Evolutionary conservation across 2,797 vertebrate species (phyloP).

Genomic region (Acipenser ruthenus): DNA sequence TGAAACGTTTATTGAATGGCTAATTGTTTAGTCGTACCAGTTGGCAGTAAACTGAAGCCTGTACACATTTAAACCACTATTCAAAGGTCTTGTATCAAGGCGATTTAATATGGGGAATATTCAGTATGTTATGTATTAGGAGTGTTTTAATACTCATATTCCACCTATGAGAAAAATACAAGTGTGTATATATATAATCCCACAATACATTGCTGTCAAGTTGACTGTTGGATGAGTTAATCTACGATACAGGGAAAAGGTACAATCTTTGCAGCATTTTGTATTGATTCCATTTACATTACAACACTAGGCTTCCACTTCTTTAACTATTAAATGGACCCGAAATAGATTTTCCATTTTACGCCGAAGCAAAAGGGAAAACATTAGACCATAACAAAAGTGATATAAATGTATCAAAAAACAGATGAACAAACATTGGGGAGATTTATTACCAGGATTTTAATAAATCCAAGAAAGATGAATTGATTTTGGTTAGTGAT

Average conservation of each 20-base stretch:
- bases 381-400: slow-evolving; percentile 95
- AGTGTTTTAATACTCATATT: no score
- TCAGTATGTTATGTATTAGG: no score
- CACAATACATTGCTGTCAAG: slow-evolving; percentile 55
- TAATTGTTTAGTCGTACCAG: no score
- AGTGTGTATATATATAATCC: not conserved
- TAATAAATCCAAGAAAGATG: slow-evolving; percentile 94
- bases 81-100: no score
- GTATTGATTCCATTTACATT: slow-evolving; percentile 67
- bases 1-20: no score
- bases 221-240: slow-evolving; percentile 61
- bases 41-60: no score
- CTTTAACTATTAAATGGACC: slow-evolving; percentile 95
- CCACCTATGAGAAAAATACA: no score
- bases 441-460: slow-evolving; percentile 96
- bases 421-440: slow-evolving; percentile 99
- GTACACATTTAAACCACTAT: no score
- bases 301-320: slow-evolving; percentile 74
- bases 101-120: no score
- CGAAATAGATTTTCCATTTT: slow-evolving; percentile 98
- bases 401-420: slow-evolving; percentile 98
- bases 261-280: slow-evolving; percentile 66
- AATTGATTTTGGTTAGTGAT: slow-evolving; percentile 99
- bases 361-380: slow-evolving; percentile 85
- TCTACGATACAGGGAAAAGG: slow-evolving; percentile 64